Evolutionary conservation across 2,797 vertebrate species (phyloP).

Genomic region (Hafferia zeledoni): DNA sequence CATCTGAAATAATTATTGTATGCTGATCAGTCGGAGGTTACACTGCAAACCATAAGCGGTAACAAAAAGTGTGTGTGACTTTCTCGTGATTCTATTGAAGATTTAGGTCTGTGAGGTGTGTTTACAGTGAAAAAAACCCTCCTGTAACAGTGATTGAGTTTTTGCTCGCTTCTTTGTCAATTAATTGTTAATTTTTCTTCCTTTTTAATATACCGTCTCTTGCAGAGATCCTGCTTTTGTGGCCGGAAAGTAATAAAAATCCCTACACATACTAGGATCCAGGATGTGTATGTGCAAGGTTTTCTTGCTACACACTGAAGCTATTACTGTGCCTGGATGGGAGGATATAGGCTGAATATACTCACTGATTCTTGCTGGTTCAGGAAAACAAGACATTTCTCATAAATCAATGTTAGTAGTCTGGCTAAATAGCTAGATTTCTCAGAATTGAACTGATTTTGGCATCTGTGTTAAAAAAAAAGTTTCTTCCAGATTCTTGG

Average conservation of each 20-base stretch:
- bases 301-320: background rate
- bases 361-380: background rate
- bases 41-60: background rate
- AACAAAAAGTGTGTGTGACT: background rate
- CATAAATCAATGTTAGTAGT: background rate
- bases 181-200: background rate
- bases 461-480: background rate
- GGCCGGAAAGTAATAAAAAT: background rate
- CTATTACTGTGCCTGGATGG: background rate
- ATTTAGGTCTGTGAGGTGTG: background rate
- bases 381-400: background rate
- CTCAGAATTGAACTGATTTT: background rate
- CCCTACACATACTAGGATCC: background rate
- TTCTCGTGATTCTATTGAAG: background rate
- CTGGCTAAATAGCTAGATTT: background rate
- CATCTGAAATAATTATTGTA: background rate
- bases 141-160: background rate
- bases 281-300: background rate
- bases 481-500: background rate
- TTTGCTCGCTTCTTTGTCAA: background rate
- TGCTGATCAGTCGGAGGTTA: background rate
- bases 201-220: background rate
- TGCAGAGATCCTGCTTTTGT: background rate
- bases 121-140: background rate
- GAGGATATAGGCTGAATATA: background rate